Evolutionary conservation across 2,888 invertebrate species (phyloP).

Genomic region (Caenorhabditis sp.): DNA sequence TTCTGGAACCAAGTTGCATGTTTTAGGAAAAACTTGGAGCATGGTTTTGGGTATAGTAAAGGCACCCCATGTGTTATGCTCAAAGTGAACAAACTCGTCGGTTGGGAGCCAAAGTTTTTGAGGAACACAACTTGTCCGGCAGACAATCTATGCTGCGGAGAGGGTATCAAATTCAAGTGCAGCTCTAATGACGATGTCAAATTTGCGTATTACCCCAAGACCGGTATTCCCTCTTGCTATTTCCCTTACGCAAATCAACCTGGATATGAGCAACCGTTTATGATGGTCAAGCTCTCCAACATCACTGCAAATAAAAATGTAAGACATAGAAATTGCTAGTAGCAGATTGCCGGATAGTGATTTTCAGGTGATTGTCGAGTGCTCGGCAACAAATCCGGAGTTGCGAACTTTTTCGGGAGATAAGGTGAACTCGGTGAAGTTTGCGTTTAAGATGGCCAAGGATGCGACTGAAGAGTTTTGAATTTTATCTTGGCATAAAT

Average conservation of each 20-base stretch:
- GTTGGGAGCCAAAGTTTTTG: constrained; percentile 24
- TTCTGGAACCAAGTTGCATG: too few species aligned
- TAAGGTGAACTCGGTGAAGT: too few species aligned
- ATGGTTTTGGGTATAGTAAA: constrained; percentile 39
- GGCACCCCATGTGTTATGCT: constrained; percentile 44
- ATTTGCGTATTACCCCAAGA: constrained; percentile 31
- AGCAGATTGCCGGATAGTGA: not conserved
- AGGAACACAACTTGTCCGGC: constrained; percentile 5
- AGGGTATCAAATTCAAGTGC: constrained; percentile 29
- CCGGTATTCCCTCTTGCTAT: constrained; percentile 34
- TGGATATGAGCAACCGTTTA: constrained; percentile 39
- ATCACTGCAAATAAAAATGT: constrained; percentile 24
- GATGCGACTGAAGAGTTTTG: too few species aligned
- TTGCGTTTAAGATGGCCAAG: too few species aligned
- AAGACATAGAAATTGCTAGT: not conserved
- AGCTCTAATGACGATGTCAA: constrained; percentile 13
- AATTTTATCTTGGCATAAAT: too few species aligned
- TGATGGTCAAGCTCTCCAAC: constrained; percentile 35
- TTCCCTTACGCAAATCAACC: constrained; percentile 32
- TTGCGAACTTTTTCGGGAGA: not conserved
- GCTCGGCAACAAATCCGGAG: constrained; percentile 8
- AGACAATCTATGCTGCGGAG: constrained; percentile 22
- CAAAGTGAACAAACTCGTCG: constrained; percentile 38
- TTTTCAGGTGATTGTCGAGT: constrained; percentile 27
- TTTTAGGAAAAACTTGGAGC: constrained; percentile 26